Conservation (phyloP, 2,888 invertebrate genomes). For the Cheilosia urbana region DNA sequence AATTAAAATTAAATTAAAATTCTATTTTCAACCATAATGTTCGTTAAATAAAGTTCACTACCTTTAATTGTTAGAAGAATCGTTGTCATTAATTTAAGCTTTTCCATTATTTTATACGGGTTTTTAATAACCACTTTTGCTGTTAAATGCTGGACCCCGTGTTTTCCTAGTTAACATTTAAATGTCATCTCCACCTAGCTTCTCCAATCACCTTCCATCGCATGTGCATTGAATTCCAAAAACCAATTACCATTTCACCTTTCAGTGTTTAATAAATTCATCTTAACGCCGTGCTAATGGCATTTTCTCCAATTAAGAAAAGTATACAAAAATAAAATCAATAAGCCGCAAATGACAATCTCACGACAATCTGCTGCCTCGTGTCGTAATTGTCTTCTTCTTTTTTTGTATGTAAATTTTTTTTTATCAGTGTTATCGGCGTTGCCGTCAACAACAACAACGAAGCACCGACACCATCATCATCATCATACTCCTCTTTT, state of each 20-base stretch:
- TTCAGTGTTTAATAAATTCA: slow-evolving; percentile 27
- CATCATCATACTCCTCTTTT: slow-evolving; percentile 23
- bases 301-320: slow-evolving; percentile 55
- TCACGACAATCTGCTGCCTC: slow-evolving; percentile 49
- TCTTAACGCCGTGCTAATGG: slow-evolving; percentile 43
- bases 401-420: background rate
- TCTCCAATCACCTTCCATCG: background rate
- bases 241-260: slow-evolving; percentile 13
- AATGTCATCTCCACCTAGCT: too few relatives aligned
- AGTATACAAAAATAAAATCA: slow-evolving; percentile 36
- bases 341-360: slow-evolving; percentile 56
- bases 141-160: too few relatives aligned
- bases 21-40: too few relatives aligned
- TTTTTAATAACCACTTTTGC: too few relatives aligned
- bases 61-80: too few relatives aligned
- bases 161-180: too few relatives aligned
- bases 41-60: too few relatives aligned
- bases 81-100: too few relatives aligned
- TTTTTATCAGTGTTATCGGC: slow-evolving; percentile 15
- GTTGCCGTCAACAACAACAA: too few relatives aligned
- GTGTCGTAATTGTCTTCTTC: slow-evolving; percentile 25
- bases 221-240: background rate
- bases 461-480: slow-evolving; percentile 1
- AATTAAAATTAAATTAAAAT: too few relatives aligned
- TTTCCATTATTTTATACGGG: too few relatives aligned